Conservation (phyloP, 2,113 vertebrate species). For the Psittacara wagleri region DNA sequence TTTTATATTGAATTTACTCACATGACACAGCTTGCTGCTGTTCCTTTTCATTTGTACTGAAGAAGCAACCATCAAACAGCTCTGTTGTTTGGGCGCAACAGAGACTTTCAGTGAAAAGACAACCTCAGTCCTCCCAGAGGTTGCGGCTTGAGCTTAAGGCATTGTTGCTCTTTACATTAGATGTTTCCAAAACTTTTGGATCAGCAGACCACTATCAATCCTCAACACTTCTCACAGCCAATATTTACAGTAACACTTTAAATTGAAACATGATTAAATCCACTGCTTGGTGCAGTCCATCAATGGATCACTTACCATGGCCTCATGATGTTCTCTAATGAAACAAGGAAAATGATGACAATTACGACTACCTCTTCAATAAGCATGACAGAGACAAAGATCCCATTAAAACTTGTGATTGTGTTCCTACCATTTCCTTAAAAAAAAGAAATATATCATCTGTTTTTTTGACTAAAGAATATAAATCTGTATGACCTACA, state of each 20-base stretch:
- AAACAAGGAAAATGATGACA: background rate
- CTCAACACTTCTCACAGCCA: background rate
- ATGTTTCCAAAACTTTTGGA: background rate
- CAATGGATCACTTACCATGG: background rate
- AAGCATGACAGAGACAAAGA: background rate
- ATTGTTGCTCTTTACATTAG: background rate
- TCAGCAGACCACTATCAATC: background rate
- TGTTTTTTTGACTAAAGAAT: background rate
- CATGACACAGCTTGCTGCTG: background rate
- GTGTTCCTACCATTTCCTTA: background rate
- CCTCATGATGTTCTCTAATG: background rate
- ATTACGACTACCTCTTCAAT: background rate
- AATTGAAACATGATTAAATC: background rate
- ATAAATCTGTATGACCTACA: background rate
- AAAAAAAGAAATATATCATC: background rate
- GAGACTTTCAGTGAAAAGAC: background rate
- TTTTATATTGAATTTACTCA: background rate
- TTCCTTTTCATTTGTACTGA: background rate
- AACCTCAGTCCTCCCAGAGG: background rate
- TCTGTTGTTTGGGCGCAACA: background rate
- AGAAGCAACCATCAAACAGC: background rate
- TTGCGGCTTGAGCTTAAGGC: background rate
- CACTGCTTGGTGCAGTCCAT: background rate
- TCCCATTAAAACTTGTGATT: background rate
- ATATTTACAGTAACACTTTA: background rate